A percentile compares a stretch with the other conserved stretches of the same genome.
Conservation (phyloP, 2,113 vertebrate species). For the Mormyrus lacerda region DNA sequence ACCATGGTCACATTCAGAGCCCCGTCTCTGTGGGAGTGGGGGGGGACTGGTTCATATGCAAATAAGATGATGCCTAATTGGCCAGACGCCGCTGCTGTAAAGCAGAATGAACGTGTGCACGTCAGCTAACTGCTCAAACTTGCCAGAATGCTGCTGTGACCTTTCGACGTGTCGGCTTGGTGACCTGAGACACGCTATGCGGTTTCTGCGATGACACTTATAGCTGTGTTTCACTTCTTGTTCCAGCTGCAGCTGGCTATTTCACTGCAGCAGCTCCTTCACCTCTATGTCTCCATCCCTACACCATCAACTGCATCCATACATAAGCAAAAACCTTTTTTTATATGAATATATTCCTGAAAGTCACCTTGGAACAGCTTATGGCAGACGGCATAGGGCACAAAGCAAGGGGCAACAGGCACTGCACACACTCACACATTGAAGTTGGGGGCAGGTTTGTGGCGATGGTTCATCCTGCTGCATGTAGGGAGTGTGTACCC, state of each 20-base stretch:
- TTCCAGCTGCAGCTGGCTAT: background rate
- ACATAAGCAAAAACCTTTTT: background rate
- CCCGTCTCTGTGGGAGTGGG: background rate
- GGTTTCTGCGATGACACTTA: background rate
- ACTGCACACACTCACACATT: background rate
- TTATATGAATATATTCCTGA: background rate
- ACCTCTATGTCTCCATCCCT: background rate
- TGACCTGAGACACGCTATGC: background rate
- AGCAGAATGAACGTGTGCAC: background rate
- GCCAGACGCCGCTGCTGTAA: background rate
- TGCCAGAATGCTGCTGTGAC: background rate
- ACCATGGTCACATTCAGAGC: background rate
- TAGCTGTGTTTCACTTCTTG: background rate
- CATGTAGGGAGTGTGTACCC: background rate
- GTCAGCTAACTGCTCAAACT: background rate
- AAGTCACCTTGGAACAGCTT: background rate
- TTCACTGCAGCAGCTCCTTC: background rate
- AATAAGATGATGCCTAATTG: background rate
- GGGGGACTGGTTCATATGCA: conserved; percentile 5
- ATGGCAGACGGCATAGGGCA: background rate
- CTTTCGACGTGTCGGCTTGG: background rate
- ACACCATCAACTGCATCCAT: background rate
- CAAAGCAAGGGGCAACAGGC: background rate
- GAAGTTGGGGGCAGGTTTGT: background rate
- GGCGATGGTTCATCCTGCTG: background rate